Evolutionary conservation across 2,888 invertebrate genomes (phyloP).

Genomic region (Stictocephala bisonia): DNA sequence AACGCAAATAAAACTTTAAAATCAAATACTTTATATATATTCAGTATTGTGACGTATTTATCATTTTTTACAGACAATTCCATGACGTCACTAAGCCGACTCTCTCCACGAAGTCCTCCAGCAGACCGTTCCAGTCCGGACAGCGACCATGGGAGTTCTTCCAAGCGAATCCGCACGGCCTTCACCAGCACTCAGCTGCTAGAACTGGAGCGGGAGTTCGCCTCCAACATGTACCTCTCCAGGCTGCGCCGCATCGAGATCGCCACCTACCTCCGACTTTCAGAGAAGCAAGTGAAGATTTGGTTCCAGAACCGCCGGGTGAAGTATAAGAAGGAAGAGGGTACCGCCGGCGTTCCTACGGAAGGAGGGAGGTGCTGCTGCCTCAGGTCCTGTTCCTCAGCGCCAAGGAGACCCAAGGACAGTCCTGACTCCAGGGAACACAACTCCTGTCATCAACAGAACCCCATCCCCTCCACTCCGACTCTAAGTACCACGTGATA

Average conservation of each 20-base stretch:
- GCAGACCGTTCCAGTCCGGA: slow-evolving; percentile 61
- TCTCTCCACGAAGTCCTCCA: too few relatives aligned
- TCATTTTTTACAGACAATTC: not conserved
- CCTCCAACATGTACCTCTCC: slow-evolving; percentile 90
- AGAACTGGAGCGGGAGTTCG: slow-evolving; percentile 85
- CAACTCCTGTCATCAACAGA: slow-evolving; percentile 9
- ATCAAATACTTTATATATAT: too few relatives aligned
- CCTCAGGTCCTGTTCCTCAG: slow-evolving; percentile 42
- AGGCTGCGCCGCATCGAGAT: slow-evolving; percentile 91
- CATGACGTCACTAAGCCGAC: not conserved
- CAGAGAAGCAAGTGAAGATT: slow-evolving; percentile 92
- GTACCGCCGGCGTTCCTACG: slow-evolving; percentile 1
- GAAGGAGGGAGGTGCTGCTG: slow-evolving; percentile 45
- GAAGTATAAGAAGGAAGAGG: slow-evolving; percentile 87
- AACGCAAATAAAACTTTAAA: too few relatives aligned
- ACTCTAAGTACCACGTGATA: too few relatives aligned
- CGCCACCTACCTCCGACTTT: slow-evolving; percentile 85
- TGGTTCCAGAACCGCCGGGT: slow-evolving; percentile 96
- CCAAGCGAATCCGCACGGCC: slow-evolving; percentile 91
- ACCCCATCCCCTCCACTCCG: too few relatives aligned
- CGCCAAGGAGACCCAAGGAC: not conserved
- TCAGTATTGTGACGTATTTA: not conserved
- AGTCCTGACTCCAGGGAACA: not conserved
- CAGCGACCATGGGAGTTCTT: slow-evolving; percentile 69
- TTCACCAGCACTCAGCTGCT: slow-evolving; percentile 91